phyloP scores from a whole-genome alignment of 2,888 invertebrate species.

The Apoderus coryli region DNA sequence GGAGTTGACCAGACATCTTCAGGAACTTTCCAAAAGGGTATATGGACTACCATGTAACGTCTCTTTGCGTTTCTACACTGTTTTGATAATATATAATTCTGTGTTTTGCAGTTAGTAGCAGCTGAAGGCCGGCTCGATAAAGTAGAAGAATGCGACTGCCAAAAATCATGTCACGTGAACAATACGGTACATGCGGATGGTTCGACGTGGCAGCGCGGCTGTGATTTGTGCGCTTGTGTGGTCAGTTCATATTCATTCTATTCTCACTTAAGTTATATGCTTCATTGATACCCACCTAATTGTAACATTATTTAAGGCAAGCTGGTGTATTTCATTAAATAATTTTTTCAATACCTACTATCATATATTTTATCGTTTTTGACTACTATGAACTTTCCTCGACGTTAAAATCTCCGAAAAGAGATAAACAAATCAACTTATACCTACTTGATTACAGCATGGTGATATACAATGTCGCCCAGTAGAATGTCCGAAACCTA shows the following conservation, averaged over 20 bases:
- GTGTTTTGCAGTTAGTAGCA: slow-evolving; percentile 55
- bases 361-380: no score
- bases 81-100: slow-evolving; percentile 30
- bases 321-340: no score
- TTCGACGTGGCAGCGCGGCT: slow-evolving; percentile 70
- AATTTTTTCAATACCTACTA: no score
- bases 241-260: no score
- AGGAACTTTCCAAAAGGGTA: slow-evolving; percentile 75
- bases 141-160: slow-evolving; percentile 82
- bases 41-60: slow-evolving; percentile 11
- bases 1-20: slow-evolving; percentile 64
- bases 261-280: no score
- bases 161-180: slow-evolving; percentile 72
- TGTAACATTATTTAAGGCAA: no score
- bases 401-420: no score
- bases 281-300: no score
- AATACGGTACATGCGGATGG: slow-evolving; percentile 71
- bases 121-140: slow-evolving; percentile 64
- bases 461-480: slow-evolving; percentile 74
- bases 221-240: slow-evolving; percentile 79
- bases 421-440: no score
- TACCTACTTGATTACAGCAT: slow-evolving; percentile 57
- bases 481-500: slow-evolving; percentile 60
- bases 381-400: no score
- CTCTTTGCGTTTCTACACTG: no score